Evolutionary conservation across 2,888 invertebrate genomes (phyloP).

Genomic region (Scotopteryx bipunctaria): DNA sequence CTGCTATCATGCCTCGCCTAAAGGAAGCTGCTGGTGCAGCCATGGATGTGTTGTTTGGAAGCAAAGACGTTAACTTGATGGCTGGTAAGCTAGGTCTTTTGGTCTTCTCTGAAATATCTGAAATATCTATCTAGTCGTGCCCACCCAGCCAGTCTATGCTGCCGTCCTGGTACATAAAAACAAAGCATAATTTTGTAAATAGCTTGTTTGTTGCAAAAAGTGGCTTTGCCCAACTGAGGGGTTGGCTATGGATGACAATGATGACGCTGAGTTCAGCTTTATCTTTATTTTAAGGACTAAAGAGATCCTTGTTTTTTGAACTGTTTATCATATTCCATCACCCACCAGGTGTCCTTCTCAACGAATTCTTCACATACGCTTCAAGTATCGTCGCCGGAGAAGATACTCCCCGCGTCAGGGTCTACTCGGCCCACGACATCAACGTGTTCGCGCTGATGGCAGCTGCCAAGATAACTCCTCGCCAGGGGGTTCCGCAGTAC

Average conservation of each 20-base stretch:
- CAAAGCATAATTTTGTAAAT: no score
- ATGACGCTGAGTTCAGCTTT: no score
- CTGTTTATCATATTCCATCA: not conserved
- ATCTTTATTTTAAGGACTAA: no score
- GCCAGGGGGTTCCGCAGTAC: slow-evolving; percentile 42
- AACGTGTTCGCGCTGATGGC: slow-evolving; percentile 43
- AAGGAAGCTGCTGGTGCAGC: slow-evolving; percentile 41
- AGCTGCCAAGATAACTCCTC: slow-evolving; percentile 32
- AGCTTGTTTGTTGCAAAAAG: no score
- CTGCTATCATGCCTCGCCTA: slow-evolving; percentile 37
- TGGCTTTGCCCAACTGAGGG: no score
- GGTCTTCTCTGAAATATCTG: no score
- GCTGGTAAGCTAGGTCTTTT: slow-evolving; percentile 50
- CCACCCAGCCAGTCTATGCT: no score
- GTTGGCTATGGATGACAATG: no score
- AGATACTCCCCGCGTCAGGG: slow-evolving; percentile 37
- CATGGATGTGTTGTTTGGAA: slow-evolving; percentile 37
- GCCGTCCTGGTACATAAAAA: no score
- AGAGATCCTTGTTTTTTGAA: not conserved
- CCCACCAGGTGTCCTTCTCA: slow-evolving; percentile 44
- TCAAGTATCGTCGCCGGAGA: slow-evolving; percentile 32
- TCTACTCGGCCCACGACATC: slow-evolving; percentile 48
- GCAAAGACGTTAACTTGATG: slow-evolving; percentile 27
- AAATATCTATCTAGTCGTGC: no score
- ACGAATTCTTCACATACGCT: slow-evolving; percentile 41